Conservation (phyloP, 2,113 vertebrate species). For the Brachionichthys hirsutus region DNA sequence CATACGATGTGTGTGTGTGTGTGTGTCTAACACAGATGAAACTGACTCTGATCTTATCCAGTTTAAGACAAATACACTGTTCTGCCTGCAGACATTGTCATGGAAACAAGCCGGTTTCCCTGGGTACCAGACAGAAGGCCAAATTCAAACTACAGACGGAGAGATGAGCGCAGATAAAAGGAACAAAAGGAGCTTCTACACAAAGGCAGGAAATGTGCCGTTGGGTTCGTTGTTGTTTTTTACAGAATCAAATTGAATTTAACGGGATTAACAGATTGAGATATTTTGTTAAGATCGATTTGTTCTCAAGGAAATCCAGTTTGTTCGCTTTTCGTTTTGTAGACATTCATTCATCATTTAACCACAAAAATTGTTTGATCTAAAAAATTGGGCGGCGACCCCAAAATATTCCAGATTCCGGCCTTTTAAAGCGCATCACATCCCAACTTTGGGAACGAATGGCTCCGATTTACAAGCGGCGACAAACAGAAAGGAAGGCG, state of each 20-base stretch:
- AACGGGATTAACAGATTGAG: slow-evolving; percentile 7
- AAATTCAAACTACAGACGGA: slow-evolving; percentile 49
- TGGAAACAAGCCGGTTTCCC: slow-evolving; percentile 76
- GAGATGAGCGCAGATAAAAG: slow-evolving; percentile 49
- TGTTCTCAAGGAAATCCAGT: slow-evolving; percentile 17
- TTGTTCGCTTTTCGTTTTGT: too few species aligned
- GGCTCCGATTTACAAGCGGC: slow-evolving; percentile 40
- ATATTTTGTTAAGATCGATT: slow-evolving; percentile 13
- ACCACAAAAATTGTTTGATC: too few species aligned
- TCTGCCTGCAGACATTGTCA: slow-evolving; percentile 76
- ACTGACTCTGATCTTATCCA: slow-evolving; percentile 75
- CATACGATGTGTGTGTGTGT: slow-evolving; percentile 21
- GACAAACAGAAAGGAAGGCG: slow-evolving; percentile 42
- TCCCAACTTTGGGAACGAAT: slow-evolving; percentile 32
- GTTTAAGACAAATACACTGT: slow-evolving; percentile 74
- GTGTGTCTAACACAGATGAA: slow-evolving; percentile 62
- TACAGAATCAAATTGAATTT: slow-evolving; percentile 21
- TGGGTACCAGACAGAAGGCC: slow-evolving; percentile 69
- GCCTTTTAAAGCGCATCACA: too few species aligned
- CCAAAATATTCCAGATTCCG: too few species aligned
- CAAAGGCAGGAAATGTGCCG: slow-evolving; percentile 23
- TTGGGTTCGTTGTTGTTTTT: slow-evolving; percentile 17
- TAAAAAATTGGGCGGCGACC: too few species aligned
- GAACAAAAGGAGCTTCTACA: slow-evolving; percentile 43
- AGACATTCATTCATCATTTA: too few species aligned